phyloP scores from a whole-genome alignment of 2,113 vertebrate genomes.

The Caranx ignobilis region DNA sequence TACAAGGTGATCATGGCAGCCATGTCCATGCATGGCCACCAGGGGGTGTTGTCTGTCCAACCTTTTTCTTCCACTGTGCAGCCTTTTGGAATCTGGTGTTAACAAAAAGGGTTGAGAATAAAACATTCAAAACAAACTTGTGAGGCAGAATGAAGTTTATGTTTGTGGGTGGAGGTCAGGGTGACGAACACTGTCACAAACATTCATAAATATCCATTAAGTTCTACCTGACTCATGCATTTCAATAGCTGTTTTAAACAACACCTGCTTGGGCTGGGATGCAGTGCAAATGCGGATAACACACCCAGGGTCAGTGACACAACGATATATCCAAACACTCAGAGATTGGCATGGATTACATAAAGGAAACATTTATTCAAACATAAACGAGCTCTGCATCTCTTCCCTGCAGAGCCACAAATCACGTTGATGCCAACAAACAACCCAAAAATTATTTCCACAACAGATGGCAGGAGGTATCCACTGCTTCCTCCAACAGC shows the following conservation, averaged over 20 bases:
- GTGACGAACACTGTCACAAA: background rate
- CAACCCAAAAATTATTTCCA: slow-evolving; percentile 34
- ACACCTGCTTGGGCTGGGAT: slow-evolving; percentile 25
- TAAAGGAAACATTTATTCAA: slow-evolving; percentile 1
- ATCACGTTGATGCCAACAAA: slow-evolving; percentile 19
- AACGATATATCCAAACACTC: slow-evolving; percentile 2
- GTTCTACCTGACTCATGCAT: slow-evolving; percentile 28
- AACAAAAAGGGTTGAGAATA: slow-evolving; percentile 4
- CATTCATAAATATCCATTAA: slow-evolving; percentile 17
- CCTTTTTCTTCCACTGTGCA: background rate
- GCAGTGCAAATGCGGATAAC: slow-evolving; percentile 26
- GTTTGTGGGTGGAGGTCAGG: background rate
- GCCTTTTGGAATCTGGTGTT: background rate
- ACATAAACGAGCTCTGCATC: background rate
- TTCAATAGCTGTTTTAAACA: slow-evolving; percentile 23
- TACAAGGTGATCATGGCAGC: background rate
- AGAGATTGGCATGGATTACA: background rate
- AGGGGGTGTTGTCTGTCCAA: slow-evolving; percentile 35
- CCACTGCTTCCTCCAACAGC: slow-evolving; percentile 33
- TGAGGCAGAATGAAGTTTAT: background rate
- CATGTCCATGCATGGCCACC: slow-evolving; percentile 23
- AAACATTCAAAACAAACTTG: slow-evolving; percentile 20
- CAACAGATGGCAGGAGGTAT: slow-evolving; percentile 64
- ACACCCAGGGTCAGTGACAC: slow-evolving; percentile 18
- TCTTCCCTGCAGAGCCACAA: slow-evolving; percentile 2